A percentile compares a stretch with the other conserved stretches of the same genome.
Conservation (phyloP, 1,140 invertebrate genomes). For the Telenomus remus region DNA sequence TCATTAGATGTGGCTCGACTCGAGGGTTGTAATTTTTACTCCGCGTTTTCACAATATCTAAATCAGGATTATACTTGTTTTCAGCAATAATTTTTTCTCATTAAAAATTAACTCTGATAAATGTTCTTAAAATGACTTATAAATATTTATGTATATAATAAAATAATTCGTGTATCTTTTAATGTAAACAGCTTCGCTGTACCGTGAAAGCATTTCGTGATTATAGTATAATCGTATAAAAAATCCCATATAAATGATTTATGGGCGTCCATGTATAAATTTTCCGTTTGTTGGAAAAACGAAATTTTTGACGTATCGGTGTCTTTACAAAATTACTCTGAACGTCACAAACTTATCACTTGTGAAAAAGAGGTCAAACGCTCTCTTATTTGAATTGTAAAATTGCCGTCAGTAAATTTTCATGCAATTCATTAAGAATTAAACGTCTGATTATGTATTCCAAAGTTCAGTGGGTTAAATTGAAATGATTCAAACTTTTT, state of each 20-base stretch:
- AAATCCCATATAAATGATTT: constrained; percentile 28
- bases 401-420: background rate
- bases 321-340: constrained; percentile 19
- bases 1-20: no score
- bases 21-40: no score
- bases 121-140: constrained; percentile 31
- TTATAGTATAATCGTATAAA: constrained; percentile 19
- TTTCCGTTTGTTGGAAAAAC: constrained; percentile 16
- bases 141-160: constrained; percentile 19
- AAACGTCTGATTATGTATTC: constrained; percentile 13
- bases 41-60: no score
- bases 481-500: background rate
- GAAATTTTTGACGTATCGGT: constrained; percentile 13
- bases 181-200: constrained; percentile 43
- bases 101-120: background rate
- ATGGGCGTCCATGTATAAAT: constrained; percentile 18
- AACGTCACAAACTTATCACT: constrained; percentile 10
- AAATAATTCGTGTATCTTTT: constrained; percentile 23
- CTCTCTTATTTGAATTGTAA: constrained; percentile 21
- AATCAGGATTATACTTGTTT: no score
- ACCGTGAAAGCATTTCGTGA: constrained; percentile 36
- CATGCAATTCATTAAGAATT: constrained; percentile 7
- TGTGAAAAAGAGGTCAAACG: constrained; percentile 2
- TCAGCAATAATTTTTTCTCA: no score
- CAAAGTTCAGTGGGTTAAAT: background rate